A percentile compares a stretch with the other conserved stretches of the same genome.
Conservation (phyloP, 1,140 invertebrate species). For the Saccostrea echinata region DNA sequence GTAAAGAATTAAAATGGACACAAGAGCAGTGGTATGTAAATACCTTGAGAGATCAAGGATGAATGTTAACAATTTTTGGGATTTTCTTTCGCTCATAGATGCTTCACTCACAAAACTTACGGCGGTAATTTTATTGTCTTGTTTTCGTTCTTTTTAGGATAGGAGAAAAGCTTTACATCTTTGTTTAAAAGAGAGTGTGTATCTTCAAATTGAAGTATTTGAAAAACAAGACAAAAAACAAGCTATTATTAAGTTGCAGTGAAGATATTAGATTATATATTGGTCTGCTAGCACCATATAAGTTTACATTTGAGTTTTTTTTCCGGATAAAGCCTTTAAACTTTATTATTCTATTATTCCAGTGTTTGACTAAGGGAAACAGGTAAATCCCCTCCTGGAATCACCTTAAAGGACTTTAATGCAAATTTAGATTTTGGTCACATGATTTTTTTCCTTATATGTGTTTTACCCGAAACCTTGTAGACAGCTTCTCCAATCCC, state of each 20-base stretch:
- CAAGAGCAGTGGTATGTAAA: background rate
- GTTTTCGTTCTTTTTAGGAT: background rate
- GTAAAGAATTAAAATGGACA: background rate
- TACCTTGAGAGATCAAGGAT: background rate
- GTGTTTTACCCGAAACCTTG: background rate
- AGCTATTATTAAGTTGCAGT: too few relatives aligned
- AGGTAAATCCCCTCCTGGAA: conserved; percentile 18
- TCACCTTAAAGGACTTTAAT: background rate
- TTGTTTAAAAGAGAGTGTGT: too few relatives aligned
- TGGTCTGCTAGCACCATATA: too few relatives aligned
- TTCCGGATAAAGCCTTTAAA: background rate
- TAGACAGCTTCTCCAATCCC: background rate
- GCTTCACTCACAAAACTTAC: conserved; percentile 34
- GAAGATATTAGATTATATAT: too few relatives aligned
- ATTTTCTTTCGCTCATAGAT: background rate
- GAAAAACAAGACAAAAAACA: background rate
- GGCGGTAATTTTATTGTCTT: background rate
- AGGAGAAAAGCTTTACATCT: too few relatives aligned
- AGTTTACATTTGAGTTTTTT: background rate
- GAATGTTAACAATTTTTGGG: background rate
- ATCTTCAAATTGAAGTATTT: background rate
- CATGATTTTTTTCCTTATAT: background rate
- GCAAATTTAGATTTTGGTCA: background rate
- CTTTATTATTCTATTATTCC: background rate
- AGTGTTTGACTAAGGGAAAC: conserved; percentile 25